Base-by-base conservation (phyloP, 2,888 invertebrate species). In the Troglohyphantes excavatus region DNA sequence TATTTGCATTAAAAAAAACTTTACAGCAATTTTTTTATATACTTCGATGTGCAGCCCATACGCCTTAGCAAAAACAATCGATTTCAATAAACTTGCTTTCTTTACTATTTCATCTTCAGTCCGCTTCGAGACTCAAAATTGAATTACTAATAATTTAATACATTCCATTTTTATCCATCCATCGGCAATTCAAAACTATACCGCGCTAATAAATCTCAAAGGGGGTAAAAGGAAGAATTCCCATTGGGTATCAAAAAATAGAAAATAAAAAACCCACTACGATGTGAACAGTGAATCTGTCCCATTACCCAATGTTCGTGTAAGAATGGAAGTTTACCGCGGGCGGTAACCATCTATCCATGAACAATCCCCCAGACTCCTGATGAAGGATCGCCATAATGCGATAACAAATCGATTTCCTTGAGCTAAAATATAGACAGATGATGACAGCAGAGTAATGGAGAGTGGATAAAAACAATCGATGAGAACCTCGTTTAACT, bases 351-450 rank as follows among this genome's bases (percentile, higher is more conserved):
- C 75, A 75, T 75, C 27, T 29, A 59, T 75, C 75, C 75, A n/a
- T 61, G 53, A 29, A 59, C 19, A 17, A 23, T 39, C 11, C 61
- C 78, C 65, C 17, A 78, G 26, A 43, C 29, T 43, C 23, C 78
- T 17, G 78, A 65, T 65, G 63, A 78, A 65, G 65, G 78, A 78
- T 65, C 23, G 61, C 78, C 33, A 78, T 78, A 65, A 78, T 78
- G 63, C 63, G 19, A 65, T 78, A 63, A 65, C 65, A 78, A 78
- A 78, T 78, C 78, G 63, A 78, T 78, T 33, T 2, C 53, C 26
- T 33, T 19, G 33, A 26, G 39, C 78, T 78, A 29, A 59, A 75
- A 75, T 75, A 75, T 75, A 75, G 59, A 75, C 43, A 75, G 59
- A 75, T 75, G 46, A 61, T 61, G 59, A 13, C 59, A 27, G 33